Evolutionary conservation across 30 jellyfish, hydroid and myxozoan species (phyloP), one percentile per base, ranked within the genome.

Genomic region (Aurelia aurita): DNA sequence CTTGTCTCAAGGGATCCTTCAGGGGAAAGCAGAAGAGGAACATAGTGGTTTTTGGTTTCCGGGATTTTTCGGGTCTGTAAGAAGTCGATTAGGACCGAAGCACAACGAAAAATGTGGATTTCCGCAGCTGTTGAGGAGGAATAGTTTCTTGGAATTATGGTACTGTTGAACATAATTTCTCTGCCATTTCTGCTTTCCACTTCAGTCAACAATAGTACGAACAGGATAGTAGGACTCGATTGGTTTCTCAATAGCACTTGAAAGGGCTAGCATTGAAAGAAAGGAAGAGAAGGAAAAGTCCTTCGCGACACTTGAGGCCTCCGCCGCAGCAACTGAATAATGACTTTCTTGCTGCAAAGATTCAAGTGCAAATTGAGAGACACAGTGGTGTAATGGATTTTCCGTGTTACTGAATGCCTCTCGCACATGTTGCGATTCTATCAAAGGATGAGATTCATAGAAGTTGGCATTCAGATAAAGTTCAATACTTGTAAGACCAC

Each of bases 261-360:
- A 54, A 5, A 54, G 65, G 65, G 65, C 65, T 3, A 54, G 65
- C 65, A 54, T 54, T 54, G 65, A 54, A 54, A 54, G 65, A 54
- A 54, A 54, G 25, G 65, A 54, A 15, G 65, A 54, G 65, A 21
- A 54, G 21, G 65, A 54, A 54, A 54, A 54, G 65, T 54, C 65
- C 21, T 54, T 54, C 25, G 65, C 65, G 5, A 54, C 65, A 54
- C 3, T 54, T 15, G 65, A 54, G 25, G 65, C 65, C 65, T 54
- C 65, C 21, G 65, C 65, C 2, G 21, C 65, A 21, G 5, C 65
- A 15, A 54, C 21, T 1, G 65, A 54, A 15, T 54, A 3, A 54
- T 15, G 25, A 21, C 65, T 15, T 54, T 54, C 25, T 54, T 54
- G 1, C 6, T 1, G 21, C 21, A 15, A 54, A 21, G 21, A 54